Base-by-base conservation (phyloP, 2,797 vertebrate genomes). In the Molothrus aeneus region DNA sequence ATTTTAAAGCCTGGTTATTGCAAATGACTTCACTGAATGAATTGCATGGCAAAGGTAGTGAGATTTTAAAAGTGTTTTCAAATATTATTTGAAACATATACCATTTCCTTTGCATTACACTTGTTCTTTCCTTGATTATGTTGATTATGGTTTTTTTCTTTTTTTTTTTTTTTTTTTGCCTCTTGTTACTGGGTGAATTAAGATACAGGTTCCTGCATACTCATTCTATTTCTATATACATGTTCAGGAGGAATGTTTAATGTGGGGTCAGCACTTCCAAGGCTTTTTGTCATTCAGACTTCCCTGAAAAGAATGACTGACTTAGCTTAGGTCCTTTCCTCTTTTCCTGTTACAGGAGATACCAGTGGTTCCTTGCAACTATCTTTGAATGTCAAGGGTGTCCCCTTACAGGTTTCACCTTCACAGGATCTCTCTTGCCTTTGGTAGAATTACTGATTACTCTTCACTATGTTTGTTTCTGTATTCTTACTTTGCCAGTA, bases 361-460 rank as follows among this genome's bases (percentile, higher is more conserved):
- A 34, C 17, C 31, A 28, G 34, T 56, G 43, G 32, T 87, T 86
- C 50, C 70, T 69, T 75, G 42, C 29, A 34, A 4, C 66, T 71
- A 0, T 16, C 2, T 75, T 45, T 93, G 63, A 90, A 81, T 45
- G 63, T 88, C 81, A 80, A 5, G 61, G 53, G 57, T 83, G 71
- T 92, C 65, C 34, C 38, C 26, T 66, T 85, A 64, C 36, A 80
- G 32, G 36, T 77, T 85, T 91, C 85, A 86, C 75, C 72, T 96
- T 96, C 29, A 21, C 66, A 45, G 64, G 63, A 26, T 89, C 54
- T 88, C 80, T 73, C 36, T 75, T 84, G 29, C 73, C 70, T 73
- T 50, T 17, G 26, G 38, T 59, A 60, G 73, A 65, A 43, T 82
- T 94, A 40, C 74, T 74, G 78, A 75, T 68, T 70, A 31, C 47